These are phyloP conservation scores for Neopipo cinnamomea DNA, from an alignment of 2,113 vertebrate genomes.

Conservation along the genomic window DNA sequence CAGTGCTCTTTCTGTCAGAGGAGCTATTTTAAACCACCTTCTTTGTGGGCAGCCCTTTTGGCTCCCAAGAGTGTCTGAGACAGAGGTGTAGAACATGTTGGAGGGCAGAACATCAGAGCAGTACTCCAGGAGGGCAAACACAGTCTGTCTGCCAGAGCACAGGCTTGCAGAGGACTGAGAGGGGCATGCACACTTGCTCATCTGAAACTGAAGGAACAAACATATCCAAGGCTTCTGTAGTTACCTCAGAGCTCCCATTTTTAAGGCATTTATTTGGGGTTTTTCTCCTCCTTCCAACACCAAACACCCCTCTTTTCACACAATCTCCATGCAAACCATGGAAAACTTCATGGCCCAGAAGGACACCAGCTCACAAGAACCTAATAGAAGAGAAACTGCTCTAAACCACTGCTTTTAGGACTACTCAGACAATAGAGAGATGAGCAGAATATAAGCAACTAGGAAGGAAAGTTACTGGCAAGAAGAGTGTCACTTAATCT, in stretches of 20 bases:
- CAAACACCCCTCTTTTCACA: not conserved
- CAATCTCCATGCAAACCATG: not conserved
- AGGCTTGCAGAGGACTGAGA: not conserved
- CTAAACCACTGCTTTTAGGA: not conserved
- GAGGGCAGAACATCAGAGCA: not conserved
- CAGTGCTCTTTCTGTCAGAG: not conserved
- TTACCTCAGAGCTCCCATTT: not conserved
- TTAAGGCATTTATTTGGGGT: not conserved
- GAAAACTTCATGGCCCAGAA: not conserved
- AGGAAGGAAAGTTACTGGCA: not conserved
- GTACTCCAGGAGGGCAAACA: not conserved
- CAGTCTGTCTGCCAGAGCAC: not conserved
- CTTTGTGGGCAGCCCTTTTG: slow-evolving; percentile 24
- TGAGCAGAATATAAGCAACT: not conserved
- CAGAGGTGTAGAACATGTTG: not conserved
- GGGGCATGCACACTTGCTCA: not conserved
- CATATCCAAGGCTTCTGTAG: not conserved
- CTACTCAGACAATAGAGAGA: not conserved
- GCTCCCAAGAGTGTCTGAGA: slow-evolving; percentile 18
- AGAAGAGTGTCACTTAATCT: not conserved
- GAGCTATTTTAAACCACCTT: slow-evolving; percentile 21
- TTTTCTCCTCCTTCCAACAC: not conserved
- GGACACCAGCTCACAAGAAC: not conserved
- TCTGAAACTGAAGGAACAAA: not conserved
- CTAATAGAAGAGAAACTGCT: not conserved